phyloP scores from a whole-genome alignment of 2,113 vertebrate genomes.

The Spea multiplicata region DNA sequence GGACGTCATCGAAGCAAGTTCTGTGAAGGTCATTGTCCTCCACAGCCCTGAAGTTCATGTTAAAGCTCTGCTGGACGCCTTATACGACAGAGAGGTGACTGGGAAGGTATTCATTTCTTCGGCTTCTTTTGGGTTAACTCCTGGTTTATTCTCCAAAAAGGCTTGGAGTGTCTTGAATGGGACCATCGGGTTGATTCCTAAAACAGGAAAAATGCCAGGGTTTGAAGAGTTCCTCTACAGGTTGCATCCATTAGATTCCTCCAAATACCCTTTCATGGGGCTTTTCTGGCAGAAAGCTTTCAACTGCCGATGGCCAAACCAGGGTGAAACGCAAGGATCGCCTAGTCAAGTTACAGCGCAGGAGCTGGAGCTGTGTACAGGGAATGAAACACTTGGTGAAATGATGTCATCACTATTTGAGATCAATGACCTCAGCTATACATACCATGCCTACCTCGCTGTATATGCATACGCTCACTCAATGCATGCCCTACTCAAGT shows the following conservation, averaged over 20 bases:
- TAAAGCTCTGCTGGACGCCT: constrained; percentile 8
- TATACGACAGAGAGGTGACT: constrained; percentile 10
- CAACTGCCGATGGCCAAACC: neutral
- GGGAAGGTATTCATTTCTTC: constrained; percentile 16
- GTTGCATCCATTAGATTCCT: neutral
- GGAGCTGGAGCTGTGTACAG: neutral
- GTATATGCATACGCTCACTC: constrained; percentile 25
- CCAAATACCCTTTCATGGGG: constrained; percentile 13
- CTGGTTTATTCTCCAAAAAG: constrained; percentile 25
- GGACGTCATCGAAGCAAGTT: constrained; percentile 19
- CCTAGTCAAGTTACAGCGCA: neutral
- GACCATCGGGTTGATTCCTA: constrained; percentile 12
- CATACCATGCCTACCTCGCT: constrained; percentile 32
- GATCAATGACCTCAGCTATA: constrained; percentile 29
- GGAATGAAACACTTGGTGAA: neutral
- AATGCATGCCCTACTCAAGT: neutral
- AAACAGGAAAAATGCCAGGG: constrained; percentile 21
- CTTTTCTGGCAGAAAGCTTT: constrained; percentile 18
- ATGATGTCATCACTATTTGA: constrained; percentile 1
- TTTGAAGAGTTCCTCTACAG: constrained; percentile 14
- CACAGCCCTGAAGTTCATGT: constrained; percentile 37
- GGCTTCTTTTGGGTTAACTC: constrained; percentile 21
- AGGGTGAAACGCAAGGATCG: neutral
- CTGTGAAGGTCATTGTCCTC: constrained; percentile 18
- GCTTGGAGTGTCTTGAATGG: constrained; percentile 36